phyloP scores from a whole-genome alignment of 2,113 vertebrate species.

The Eclectus roratus region DNA sequence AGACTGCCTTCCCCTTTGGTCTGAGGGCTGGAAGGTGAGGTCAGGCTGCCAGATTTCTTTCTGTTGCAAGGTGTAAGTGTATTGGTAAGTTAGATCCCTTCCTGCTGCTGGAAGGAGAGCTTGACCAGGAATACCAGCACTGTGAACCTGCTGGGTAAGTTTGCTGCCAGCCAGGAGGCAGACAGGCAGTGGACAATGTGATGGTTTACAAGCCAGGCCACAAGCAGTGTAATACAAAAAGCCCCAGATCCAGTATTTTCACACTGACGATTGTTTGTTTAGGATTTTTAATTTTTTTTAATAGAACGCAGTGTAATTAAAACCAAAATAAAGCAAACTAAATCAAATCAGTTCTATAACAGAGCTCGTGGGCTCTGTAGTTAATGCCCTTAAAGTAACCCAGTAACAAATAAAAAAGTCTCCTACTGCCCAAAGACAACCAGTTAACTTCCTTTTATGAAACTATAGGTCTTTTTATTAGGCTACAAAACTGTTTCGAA shows the following conservation, averaged over 20 bases:
- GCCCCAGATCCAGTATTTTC: background rate
- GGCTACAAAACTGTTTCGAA: slow-evolving; percentile 69
- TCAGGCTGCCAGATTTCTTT: background rate
- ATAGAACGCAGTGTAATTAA: background rate
- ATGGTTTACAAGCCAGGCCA: background rate
- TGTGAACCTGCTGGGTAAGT: background rate
- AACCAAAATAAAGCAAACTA: background rate
- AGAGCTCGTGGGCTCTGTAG: background rate
- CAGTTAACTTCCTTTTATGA: slow-evolving; percentile 73
- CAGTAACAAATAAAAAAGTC: slow-evolving; percentile 65
- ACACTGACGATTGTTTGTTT: background rate
- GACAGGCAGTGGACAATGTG: background rate
- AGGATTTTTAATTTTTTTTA: background rate
- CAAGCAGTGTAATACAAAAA: background rate
- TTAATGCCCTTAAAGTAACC: slow-evolving; percentile 69
- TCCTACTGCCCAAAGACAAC: slow-evolving; percentile 65
- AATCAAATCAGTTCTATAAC: slow-evolving; percentile 34
- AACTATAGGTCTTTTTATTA: slow-evolving; percentile 71
- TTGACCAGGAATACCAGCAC: background rate
- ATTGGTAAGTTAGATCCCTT: background rate
- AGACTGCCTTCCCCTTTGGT: background rate
- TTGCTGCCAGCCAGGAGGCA: background rate
- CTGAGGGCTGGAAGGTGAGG: background rate
- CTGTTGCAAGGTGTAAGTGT: background rate
- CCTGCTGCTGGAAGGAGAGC: background rate